Evolutionary conservation across 2,888 invertebrate genomes (phyloP).

Genomic region (Neoscelio sp.): DNA sequence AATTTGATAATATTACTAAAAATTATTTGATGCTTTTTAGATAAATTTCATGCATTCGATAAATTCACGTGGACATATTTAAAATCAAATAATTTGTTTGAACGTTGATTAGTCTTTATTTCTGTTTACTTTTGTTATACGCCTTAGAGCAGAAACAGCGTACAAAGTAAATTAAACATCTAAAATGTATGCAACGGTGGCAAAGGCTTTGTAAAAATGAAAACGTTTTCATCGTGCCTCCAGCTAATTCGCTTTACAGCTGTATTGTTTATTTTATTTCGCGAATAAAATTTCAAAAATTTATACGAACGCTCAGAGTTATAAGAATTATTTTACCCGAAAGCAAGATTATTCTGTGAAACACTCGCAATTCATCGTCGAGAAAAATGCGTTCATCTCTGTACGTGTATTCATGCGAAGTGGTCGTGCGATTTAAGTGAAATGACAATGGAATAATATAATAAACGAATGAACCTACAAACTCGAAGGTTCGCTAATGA

Average conservation of each 20-base stretch:
- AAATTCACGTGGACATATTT: too few relatives aligned
- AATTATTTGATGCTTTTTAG: neutral
- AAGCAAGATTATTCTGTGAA: too few relatives aligned
- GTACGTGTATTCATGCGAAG: too few relatives aligned
- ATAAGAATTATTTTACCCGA: too few relatives aligned
- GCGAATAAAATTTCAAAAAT: too few relatives aligned
- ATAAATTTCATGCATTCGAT: too few relatives aligned
- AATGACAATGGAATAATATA: constrained; percentile 2
- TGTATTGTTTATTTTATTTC: too few relatives aligned
- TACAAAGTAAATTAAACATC: constrained; percentile 6
- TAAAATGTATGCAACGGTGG: constrained; percentile 3
- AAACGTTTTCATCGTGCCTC: constrained; percentile 1
- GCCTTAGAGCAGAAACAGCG: neutral
- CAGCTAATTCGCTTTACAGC: constrained; percentile 3
- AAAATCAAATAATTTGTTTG: too few relatives aligned
- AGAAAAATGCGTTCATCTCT: too few relatives aligned
- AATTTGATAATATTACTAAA: neutral
- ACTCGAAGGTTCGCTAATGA: constrained; percentile 3
- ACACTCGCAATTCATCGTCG: too few relatives aligned
- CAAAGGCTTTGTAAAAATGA: constrained; percentile 20
- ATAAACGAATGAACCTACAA: constrained; percentile 1
- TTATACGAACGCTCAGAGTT: too few relatives aligned
- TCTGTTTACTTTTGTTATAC: neutral
- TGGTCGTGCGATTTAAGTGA: constrained; percentile 1
- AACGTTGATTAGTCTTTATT: constrained; percentile 4